These are phyloP conservation scores for Drosophila triauraria DNA, from an alignment of 1,140 invertebrate species.

Conservation along the genomic window DNA sequence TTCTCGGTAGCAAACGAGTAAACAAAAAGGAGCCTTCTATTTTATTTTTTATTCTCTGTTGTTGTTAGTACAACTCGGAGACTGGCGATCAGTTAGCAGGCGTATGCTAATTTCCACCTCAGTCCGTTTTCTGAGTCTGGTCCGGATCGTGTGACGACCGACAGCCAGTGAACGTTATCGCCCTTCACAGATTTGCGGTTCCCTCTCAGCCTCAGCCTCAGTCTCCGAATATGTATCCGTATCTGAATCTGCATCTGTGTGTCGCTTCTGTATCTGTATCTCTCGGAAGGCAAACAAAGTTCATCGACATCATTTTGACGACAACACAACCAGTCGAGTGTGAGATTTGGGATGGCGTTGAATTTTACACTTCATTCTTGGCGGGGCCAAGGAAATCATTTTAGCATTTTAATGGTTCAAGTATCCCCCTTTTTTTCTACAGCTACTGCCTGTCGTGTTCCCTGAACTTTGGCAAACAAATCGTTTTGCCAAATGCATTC, in stretches of 20 bases:
- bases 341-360: slow-evolving; percentile 59
- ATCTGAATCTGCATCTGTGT: slow-evolving; percentile 20
- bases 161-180: slow-evolving; percentile 48
- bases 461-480: slow-evolving; percentile 48
- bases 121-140: slow-evolving; percentile 8
- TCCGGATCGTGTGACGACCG: slow-evolving; percentile 43
- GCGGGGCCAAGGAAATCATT: slow-evolving; percentile 19
- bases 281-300: slow-evolving; percentile 42
- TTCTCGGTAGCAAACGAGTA: slow-evolving; percentile 21
- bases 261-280: slow-evolving; percentile 24
- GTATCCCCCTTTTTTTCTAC: slow-evolving; percentile 16
- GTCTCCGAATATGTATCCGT: slow-evolving; percentile 2
- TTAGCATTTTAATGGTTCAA: slow-evolving; percentile 56
- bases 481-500: slow-evolving; percentile 49
- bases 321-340: slow-evolving; percentile 47
- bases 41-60: background rate
- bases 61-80: background rate
- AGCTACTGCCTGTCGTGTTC: background rate
- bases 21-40: slow-evolving; percentile 17
- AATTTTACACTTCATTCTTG: slow-evolving; percentile 53
- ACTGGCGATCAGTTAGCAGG: slow-evolving; percentile 49
- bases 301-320: slow-evolving; percentile 67
- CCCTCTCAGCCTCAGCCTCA: slow-evolving; percentile 3
- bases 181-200: slow-evolving; percentile 23
- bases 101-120: slow-evolving; percentile 64